Conservation (phyloP, 35 echinoderm and acorn worm genomes). For the Patiria miniata region DNA sequence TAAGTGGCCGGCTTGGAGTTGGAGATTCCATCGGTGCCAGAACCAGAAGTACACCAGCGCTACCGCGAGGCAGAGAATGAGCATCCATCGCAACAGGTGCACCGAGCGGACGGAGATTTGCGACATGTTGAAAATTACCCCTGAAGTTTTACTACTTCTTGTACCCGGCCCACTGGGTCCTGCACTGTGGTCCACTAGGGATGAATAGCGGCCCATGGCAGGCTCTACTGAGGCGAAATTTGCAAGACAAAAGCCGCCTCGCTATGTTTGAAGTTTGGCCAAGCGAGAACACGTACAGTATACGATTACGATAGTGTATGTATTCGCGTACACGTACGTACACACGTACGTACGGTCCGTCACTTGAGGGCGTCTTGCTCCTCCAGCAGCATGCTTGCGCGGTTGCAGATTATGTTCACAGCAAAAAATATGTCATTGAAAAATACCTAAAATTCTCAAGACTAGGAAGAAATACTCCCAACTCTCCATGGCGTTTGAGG, state of each 20-base stretch:
- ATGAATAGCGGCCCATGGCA: background rate
- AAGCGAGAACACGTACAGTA: background rate
- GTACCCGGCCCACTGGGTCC: background rate
- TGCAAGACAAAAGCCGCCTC: background rate
- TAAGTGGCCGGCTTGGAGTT: background rate
- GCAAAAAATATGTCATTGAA: too few species aligned
- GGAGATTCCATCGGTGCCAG: conserved; percentile 39
- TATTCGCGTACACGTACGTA: too few species aligned
- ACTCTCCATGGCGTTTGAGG: too few species aligned
- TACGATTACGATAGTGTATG: too few species aligned
- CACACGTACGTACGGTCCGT: too few species aligned
- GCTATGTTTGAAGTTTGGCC: background rate
- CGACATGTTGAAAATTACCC: conserved; percentile 37
- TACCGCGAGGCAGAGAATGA: conserved; percentile 33
- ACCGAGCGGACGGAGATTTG: conserved; percentile 73
- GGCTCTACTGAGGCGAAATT: background rate
- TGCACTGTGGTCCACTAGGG: background rate
- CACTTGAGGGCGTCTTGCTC: too few species aligned
- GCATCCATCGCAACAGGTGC: conserved; percentile 79
- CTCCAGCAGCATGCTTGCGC: too few species aligned
- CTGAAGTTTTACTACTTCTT: background rate
- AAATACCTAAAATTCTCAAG: too few species aligned
- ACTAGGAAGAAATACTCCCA: too few species aligned
- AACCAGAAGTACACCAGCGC: conserved; percentile 60
- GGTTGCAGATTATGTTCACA: too few species aligned